Evolutionary conservation across 1,140 invertebrate species (phyloP), one percentile per base, ranked within the genome.

Genomic region (Scaptomyza graminum): DNA sequence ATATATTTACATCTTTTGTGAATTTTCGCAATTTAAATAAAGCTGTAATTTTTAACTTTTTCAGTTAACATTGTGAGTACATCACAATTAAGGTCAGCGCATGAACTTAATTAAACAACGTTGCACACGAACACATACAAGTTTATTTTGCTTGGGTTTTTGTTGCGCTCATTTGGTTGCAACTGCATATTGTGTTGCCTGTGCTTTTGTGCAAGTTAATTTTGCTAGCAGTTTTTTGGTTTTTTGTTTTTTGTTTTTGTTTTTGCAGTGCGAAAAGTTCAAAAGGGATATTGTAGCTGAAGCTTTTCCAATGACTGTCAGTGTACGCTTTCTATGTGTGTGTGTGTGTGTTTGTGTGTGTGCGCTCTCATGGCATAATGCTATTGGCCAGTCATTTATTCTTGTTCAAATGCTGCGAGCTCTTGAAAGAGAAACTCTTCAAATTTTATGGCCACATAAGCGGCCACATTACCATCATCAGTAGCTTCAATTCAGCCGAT

Each of bases 361-460:
- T 67, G 39, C 47, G 50, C 7, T 28, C 12, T 34, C 25, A 5
- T 28, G 6, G 25, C 8, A 34, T 43, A 47, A 31, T 43, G 49
- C 15, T 28, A 18, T n/a, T 55, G 12, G 39, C 49, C 49, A 18
- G 13, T 44, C 59, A 62, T 44, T 69, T 56, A 72, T 72, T 37
- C 70, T 63, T 59, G 57, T 50, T 22, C 65, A 63, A 52, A 63
- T 62, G 65, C 65, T 52, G 56, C 37, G 50, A 18, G 43, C 55
- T 67, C 12, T 65, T 74, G 46, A 46, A 71, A 34, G 52, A 65
- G 4, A 22, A 22, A 61, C 81, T 77, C 60, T 77, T 87, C 82
- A 78, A 72, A 63, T 75, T 87, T 85, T 78, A 88, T 82, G 75
- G 54, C 81, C 81, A 85, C 82, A 85, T 69, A 78, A 81, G 81